Base-by-base conservation (phyloP, 2,113 vertebrate genomes). In the Cyanistes caeruleus region DNA sequence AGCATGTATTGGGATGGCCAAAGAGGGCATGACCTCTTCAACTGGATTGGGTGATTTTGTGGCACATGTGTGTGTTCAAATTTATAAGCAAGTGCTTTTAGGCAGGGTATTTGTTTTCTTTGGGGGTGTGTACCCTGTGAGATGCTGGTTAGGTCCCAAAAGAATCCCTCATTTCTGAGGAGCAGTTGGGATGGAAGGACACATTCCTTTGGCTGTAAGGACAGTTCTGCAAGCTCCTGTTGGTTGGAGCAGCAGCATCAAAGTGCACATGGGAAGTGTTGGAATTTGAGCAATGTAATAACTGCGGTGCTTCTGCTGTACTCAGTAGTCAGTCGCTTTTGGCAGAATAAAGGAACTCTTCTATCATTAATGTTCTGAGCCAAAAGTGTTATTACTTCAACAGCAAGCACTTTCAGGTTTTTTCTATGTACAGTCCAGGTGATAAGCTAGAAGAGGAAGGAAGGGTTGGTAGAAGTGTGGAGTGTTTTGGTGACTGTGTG, bases 201-300 rank as follows among this genome's bases (percentile, higher is more conserved):
- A 4, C 8, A 1, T 77, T 73, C 13, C 27, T 60, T 70, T 48
- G 75, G 10, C 27, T 0, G 0, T 17, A 11, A 11, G 46, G 30
- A 9, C 52, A 35, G 35, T 64, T 52, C 78, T 81, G 33, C 52
- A 37, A 49, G 19, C 37, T 70, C 24, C 30, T 86, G 14, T 17
- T 33, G 53, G 27, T 3, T 44, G 39, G 37, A 84, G 67, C 53
- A 75, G 46, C 8, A 53, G 13, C 35, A n/a, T 59, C 63, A 69
- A 84, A 68, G 67, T 37, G 22, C 44, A 55, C 5, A 0, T 64
- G 69, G 55, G 39, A 59, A 44, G 43, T 30, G 9, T 5, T 79
- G 41, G 33, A 22, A 37, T 64, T 59, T 64, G n/a, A 39, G 13
- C 23, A 11, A 2, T 30, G 30, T 55, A 41, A 5, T 43, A 56